phyloP scores from a whole-genome alignment of 2,888 invertebrate species.

The Augiades crinisus region DNA sequence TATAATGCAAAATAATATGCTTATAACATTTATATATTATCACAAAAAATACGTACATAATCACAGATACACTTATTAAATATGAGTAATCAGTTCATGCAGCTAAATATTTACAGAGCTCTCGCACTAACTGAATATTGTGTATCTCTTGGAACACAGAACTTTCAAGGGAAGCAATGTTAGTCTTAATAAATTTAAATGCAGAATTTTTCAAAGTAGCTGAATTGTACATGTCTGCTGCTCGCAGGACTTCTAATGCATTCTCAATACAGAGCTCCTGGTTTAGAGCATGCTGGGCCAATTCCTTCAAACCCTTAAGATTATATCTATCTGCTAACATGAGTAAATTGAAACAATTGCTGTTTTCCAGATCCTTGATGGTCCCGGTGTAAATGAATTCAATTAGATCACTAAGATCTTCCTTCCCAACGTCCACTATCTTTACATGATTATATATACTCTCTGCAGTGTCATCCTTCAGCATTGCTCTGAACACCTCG shows the following conservation, averaged over 20 bases:
- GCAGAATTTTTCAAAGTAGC: conserved; percentile 51
- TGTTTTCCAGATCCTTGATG: conserved; percentile 50
- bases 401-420: conserved; percentile 56
- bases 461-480: conserved; percentile 68
- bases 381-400: conserved; percentile 68
- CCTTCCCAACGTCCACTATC: conserved; percentile 55
- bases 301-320: conserved; percentile 52
- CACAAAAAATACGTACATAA: too few species aligned
- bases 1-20: too few species aligned
- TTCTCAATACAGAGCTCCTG: conserved; percentile 54
- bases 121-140: conserved; percentile 52
- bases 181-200: conserved; percentile 61
- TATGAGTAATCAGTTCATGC: too few species aligned
- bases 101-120: conserved; percentile 54
- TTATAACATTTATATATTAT: too few species aligned
- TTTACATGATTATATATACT: conserved; percentile 61
- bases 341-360: conserved; percentile 54
- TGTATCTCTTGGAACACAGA: conserved; percentile 55
- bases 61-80: too few species aligned
- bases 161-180: conserved; percentile 46
- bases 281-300: conserved; percentile 53
- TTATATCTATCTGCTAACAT: conserved; percentile 65
- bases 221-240: conserved; percentile 63
- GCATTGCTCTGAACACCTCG: conserved; percentile 73
- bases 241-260: conserved; percentile 56